Conservation (phyloP, 2,113 vertebrate genomes). For the Pachycephala philippinensis region DNA sequence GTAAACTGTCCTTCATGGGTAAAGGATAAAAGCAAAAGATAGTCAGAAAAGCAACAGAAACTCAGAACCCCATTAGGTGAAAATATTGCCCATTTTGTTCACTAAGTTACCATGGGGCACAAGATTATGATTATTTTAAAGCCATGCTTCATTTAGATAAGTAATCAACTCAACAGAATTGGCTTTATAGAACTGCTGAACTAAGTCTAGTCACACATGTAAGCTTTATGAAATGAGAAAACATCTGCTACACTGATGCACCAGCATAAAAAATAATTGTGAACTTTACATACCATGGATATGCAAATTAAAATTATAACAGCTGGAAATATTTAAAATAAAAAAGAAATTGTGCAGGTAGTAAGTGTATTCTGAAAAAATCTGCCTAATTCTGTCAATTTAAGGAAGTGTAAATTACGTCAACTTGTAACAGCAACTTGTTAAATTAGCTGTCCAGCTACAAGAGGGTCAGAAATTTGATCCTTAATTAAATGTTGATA, state of each 20-base stretch:
- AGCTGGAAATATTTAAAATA: neutral
- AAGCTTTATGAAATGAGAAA: slow-evolving; percentile 39
- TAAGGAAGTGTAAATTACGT: slow-evolving; percentile 53
- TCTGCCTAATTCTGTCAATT: neutral
- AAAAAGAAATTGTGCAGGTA: neutral
- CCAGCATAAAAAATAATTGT: neutral
- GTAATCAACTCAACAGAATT: slow-evolving; percentile 42
- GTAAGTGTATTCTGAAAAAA: slow-evolving; percentile 5
- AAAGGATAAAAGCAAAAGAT: neutral
- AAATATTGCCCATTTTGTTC: slow-evolving; percentile 16
- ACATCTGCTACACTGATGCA: neutral
- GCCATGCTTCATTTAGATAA: slow-evolving; percentile 53
- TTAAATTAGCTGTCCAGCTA: slow-evolving; percentile 47
- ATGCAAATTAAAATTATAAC: slow-evolving; percentile 22
- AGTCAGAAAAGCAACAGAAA: slow-evolving; percentile 16
- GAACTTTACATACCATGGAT: neutral
- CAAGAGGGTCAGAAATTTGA: neutral
- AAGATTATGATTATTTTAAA: slow-evolving; percentile 57
- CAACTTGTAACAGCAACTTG: slow-evolving; percentile 15
- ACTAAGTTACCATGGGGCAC: neutral
- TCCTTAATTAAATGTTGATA: slow-evolving; percentile 46
- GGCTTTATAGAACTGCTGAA: neutral
- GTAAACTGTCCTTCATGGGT: neutral
- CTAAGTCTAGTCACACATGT: slow-evolving; percentile 45
- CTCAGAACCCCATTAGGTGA: neutral